Evolutionary conservation across 2,888 invertebrate species (phyloP).

Genomic region (Nemotelus pantherinus): DNA sequence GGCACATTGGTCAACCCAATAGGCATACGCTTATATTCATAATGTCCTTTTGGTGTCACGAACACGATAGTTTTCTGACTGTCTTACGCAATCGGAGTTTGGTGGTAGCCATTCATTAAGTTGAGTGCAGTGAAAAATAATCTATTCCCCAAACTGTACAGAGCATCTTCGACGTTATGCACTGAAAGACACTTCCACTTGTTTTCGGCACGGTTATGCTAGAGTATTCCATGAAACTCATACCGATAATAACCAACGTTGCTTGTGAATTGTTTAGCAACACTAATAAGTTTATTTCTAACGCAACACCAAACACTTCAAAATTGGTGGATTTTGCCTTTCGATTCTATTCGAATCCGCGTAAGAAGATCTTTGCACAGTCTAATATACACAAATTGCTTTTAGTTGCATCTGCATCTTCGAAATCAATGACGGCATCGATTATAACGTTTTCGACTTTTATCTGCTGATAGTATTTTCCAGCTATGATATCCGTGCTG

Average conservation of each 20-base stretch:
- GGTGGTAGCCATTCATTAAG: slow-evolving; percentile 10
- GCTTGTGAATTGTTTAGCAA: no score
- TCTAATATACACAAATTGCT: not conserved
- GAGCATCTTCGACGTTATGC: not conserved
- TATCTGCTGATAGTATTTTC: not conserved
- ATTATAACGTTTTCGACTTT: not conserved
- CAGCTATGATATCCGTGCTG: not conserved
- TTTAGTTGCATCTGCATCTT: not conserved
- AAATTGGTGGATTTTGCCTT: not conserved
- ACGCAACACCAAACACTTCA: not conserved
- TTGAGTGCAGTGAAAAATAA: not conserved
- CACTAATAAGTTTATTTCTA: not conserved
- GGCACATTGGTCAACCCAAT: not conserved
- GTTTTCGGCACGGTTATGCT: not conserved
- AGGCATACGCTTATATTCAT: not conserved
- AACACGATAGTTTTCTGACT: not conserved
- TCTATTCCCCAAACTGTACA: not conserved
- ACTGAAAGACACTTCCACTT: not conserved
- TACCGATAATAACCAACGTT: not conserved
- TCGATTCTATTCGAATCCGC: not conserved
- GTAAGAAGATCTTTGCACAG: not conserved
- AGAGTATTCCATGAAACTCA: not conserved
- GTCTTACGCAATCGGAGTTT: not conserved
- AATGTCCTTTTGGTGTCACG: not conserved
- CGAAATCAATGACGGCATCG: not conserved